Percentiles rank a stretch among this genome's conserved stretches.
Conservation (phyloP, 2,888 invertebrate species). For the Petrophora chlorosata region DNA sequence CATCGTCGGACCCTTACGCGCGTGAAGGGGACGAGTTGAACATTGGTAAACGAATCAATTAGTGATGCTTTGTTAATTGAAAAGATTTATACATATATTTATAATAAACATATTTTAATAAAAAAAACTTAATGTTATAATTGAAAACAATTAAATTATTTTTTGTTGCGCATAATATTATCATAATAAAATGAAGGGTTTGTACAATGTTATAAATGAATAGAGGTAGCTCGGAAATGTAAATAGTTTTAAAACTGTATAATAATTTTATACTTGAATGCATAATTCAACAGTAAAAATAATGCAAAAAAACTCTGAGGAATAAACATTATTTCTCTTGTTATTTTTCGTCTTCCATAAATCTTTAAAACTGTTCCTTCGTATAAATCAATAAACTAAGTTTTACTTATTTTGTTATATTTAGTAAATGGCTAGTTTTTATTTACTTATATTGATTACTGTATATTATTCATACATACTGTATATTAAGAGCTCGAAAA, state of each 20-base stretch:
- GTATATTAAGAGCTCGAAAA: too few species aligned
- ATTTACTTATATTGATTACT: slow-evolving; percentile 3
- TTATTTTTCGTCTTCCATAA: slow-evolving; percentile 73
- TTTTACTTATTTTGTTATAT: background rate
- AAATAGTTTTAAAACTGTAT: slow-evolving; percentile 63
- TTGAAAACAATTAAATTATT: background rate
- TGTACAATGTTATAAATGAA: slow-evolving; percentile 22
- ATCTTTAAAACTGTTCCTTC: slow-evolving; percentile 38
- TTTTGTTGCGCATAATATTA: background rate
- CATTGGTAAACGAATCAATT: slow-evolving; percentile 6
- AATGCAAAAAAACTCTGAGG: slow-evolving; percentile 44
- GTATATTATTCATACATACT: too few species aligned
- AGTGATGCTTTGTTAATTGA: slow-evolving; percentile 26
- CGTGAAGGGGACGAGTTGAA: background rate
- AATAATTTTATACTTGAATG: slow-evolving; percentile 70
- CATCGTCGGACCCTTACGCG: too few species aligned
- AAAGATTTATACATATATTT: background rate
- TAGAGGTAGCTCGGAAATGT: slow-evolving; percentile 68
- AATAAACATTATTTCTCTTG: slow-evolving; percentile 44
- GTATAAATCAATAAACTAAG: slow-evolving; percentile 18
- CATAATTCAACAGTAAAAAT: slow-evolving; percentile 48
- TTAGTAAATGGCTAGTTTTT: background rate
- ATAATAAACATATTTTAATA: background rate
- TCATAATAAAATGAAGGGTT: slow-evolving; percentile 2
- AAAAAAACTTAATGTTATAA: background rate